These are phyloP conservation scores for Geophilus truncorum DNA, from an alignment of 2,888 invertebrate genomes.

Conservation along the genomic window DNA sequence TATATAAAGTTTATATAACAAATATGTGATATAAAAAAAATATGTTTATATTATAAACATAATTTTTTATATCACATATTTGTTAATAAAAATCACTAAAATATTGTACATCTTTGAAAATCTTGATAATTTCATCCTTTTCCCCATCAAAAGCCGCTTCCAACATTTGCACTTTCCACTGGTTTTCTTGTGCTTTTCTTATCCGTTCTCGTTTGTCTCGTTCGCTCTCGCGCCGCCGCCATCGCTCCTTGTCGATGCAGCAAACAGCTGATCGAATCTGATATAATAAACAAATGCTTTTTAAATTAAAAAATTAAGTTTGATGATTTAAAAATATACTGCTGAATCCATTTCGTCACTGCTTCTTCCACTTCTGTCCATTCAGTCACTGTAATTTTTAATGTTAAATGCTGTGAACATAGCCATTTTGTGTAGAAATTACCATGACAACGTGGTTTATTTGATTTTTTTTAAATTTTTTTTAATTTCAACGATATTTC, in stretches of 20 bases:
- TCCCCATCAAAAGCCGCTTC: constrained; percentile 14
- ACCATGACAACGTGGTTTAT: too few relatives aligned
- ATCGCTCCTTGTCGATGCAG: not conserved
- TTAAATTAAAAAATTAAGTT: not conserved
- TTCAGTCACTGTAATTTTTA: too few relatives aligned
- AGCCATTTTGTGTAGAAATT: too few relatives aligned
- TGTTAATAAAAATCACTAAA: not conserved
- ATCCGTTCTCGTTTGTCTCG: constrained; percentile 15
- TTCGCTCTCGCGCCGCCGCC: constrained; percentile 32
- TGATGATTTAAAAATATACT: too few relatives aligned
- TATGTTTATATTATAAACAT: too few relatives aligned
- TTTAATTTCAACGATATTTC: too few relatives aligned
- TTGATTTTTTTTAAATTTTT: too few relatives aligned
- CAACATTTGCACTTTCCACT: not conserved
- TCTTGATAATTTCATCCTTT: not conserved
- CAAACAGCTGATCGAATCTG: not conserved
- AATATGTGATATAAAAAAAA: constrained; percentile 7
- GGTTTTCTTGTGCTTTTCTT: not conserved
- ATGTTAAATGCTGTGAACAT: too few relatives aligned
- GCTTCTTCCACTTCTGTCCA: too few relatives aligned
- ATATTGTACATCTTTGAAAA: constrained; percentile 6
- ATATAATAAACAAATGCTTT: not conserved
- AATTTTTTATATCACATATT: too few relatives aligned
- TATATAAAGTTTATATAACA: too few relatives aligned
- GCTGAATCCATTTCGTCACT: too few relatives aligned